Conservation (phyloP, 2,797 vertebrate genomes). For the Xenopus petersii region DNA sequence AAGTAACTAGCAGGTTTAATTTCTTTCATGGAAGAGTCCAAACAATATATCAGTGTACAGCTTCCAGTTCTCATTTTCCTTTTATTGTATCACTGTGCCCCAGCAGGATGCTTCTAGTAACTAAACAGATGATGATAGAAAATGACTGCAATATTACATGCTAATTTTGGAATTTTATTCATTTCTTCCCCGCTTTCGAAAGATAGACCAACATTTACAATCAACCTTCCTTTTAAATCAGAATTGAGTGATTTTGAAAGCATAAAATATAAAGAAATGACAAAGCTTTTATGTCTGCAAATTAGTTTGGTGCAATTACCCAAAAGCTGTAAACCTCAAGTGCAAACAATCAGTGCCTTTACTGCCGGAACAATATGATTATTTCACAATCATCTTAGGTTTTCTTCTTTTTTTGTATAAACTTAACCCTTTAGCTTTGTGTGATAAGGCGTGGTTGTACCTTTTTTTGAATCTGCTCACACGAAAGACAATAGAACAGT, state of each 20-base stretch:
- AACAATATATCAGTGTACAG: conserved; percentile 19
- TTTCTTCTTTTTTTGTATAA: too few relatives aligned
- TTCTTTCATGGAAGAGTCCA: neutral
- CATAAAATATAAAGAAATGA: neutral
- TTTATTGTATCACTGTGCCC: conserved; percentile 19
- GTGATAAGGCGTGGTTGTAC: too few relatives aligned
- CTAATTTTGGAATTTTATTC: conserved; percentile 29
- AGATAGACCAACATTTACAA: conserved; percentile 23
- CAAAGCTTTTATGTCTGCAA: neutral
- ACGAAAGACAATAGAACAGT: too few relatives aligned
- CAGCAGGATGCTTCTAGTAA: conserved; percentile 39
- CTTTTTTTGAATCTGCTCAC: too few relatives aligned
- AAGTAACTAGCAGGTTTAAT: too few relatives aligned
- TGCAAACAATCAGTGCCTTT: neutral
- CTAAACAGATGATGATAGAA: conserved; percentile 36
- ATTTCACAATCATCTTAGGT: too few relatives aligned
- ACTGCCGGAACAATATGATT: neutral
- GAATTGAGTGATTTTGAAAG: conserved; percentile 7
- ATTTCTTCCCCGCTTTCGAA: conserved; percentile 9
- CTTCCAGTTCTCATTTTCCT: conserved; percentile 19
- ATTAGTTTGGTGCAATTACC: conserved; percentile 1
- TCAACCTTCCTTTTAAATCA: conserved; percentile 43
- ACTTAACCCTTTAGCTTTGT: too few relatives aligned
- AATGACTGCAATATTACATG: conserved; percentile 25
- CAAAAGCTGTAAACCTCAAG: neutral